phyloP scores from a whole-genome alignment of 2,888 invertebrate genomes.

The Amorpha juglandis region DNA sequence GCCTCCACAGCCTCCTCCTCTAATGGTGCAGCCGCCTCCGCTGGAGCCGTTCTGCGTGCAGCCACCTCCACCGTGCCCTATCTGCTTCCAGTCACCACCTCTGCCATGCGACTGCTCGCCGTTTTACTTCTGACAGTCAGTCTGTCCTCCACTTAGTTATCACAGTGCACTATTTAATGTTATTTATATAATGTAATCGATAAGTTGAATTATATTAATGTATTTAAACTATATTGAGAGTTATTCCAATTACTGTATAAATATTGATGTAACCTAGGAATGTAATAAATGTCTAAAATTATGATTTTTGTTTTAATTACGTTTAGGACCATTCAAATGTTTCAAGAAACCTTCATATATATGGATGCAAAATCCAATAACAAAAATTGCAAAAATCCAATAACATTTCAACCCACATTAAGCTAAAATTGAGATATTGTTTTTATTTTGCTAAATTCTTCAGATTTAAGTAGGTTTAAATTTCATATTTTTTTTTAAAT shows the following conservation, averaged over 20 bases:
- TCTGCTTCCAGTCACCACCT: slow-evolving; percentile 59
- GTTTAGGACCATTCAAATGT: no score
- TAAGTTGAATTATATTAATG: slow-evolving; percentile 8
- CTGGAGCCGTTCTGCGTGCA: slow-evolving; percentile 63
- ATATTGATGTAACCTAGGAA: not conserved
- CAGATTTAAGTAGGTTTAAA: no score
- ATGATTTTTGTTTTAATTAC: no score
- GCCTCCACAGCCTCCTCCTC: slow-evolving; percentile 61
- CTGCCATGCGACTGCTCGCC: slow-evolving; percentile 41
- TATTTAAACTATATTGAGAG: not conserved
- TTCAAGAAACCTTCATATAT: no score
- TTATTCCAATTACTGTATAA: not conserved
- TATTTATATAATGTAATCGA: slow-evolving; percentile 23
- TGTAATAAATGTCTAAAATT: not conserved
- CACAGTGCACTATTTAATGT: slow-evolving; percentile 33
- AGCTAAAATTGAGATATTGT: no score
- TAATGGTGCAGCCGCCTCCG: slow-evolving; percentile 59
- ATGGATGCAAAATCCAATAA: no score
- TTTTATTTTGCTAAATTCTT: no score
- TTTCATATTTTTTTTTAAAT: no score
- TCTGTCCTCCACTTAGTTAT: slow-evolving; percentile 38
- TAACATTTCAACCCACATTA: no score
- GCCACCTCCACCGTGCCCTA: slow-evolving; percentile 65
- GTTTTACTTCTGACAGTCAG: slow-evolving; percentile 48
- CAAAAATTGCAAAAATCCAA: no score